phyloP scores from a whole-genome alignment of 2,113 vertebrate species.

The Leucopsar rothschildi region DNA sequence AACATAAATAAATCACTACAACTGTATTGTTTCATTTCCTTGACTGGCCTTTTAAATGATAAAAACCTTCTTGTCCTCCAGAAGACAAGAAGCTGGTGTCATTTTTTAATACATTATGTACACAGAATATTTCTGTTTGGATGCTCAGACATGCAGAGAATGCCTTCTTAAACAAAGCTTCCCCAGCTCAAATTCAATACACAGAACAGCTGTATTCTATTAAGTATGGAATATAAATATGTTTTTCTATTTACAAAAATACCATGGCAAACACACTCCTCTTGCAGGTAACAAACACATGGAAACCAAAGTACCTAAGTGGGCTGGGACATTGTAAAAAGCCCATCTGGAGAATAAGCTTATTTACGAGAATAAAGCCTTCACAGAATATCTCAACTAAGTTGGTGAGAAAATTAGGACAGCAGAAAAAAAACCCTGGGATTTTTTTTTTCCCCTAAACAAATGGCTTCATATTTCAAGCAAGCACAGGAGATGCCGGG shows the following conservation, averaged over 20 bases:
- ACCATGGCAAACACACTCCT: background rate
- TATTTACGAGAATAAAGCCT: slow-evolving; percentile 23
- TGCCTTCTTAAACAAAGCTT: background rate
- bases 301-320: background rate
- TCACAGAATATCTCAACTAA: background rate
- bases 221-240: background rate
- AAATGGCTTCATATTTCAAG: slow-evolving; percentile 43
- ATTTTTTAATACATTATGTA: slow-evolving; percentile 35
- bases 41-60: slow-evolving; percentile 26
- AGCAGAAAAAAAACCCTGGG: background rate
- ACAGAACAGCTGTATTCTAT: background rate
- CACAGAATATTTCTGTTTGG: slow-evolving; percentile 32
- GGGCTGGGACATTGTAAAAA: background rate
- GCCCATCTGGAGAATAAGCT: background rate
- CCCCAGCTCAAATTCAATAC: background rate
- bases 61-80: background rate
- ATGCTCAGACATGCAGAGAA: background rate
- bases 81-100: slow-evolving; percentile 5
- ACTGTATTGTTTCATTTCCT: slow-evolving; percentile 1
- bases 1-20: slow-evolving; percentile 4
- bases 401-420: slow-evolving; percentile 33
- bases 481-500: background rate
- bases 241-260: background rate
- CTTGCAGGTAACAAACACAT: background rate
- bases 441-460: background rate